A percentile compares a stretch with the other conserved stretches of the same genome.
Evolutionary conservation across 92 coral and sea anemone species (phyloP).

Genomic region (Bergia sp.): DNA sequence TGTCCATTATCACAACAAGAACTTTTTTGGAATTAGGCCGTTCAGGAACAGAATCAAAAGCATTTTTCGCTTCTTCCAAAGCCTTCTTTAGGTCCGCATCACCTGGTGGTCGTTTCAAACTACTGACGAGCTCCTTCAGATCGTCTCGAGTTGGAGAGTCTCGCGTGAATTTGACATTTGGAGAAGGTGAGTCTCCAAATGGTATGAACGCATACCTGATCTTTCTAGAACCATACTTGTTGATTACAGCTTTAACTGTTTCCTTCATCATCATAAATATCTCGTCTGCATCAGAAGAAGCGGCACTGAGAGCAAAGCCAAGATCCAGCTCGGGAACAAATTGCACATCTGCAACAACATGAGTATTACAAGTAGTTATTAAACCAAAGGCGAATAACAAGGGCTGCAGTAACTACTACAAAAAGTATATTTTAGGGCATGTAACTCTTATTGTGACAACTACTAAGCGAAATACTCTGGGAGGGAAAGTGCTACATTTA

Average conservation of each 20-base stretch:
- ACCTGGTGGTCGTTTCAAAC: constrained; percentile 54
- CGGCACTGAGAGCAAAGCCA: constrained; percentile 50
- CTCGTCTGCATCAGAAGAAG: constrained; percentile 53
- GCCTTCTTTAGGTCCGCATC: constrained; percentile 69
- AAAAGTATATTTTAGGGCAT: no score
- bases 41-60: constrained; percentile 50
- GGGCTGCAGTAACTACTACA: no score
- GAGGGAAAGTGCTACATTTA: no score
- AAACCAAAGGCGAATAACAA: not conserved
- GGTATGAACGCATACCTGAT: constrained; percentile 29
- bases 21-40: constrained; percentile 72
- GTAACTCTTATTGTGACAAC: no score
- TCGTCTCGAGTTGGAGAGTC: constrained; percentile 18
- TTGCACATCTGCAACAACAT: constrained; percentile 26
- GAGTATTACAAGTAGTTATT: not conserved
- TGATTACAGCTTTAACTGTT: constrained; percentile 66
- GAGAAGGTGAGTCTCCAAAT: not conserved
- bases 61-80: constrained; percentile 63
- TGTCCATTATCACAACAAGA: constrained; percentile 83
- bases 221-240: constrained; percentile 49
- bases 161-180: not conserved
- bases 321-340: constrained; percentile 6
- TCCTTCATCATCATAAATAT: constrained; percentile 68
- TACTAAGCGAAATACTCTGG: no score
- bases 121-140: constrained; percentile 46